Evolutionary conservation across 2,113 vertebrate species (phyloP).

Genomic region (Numida meleagris): DNA sequence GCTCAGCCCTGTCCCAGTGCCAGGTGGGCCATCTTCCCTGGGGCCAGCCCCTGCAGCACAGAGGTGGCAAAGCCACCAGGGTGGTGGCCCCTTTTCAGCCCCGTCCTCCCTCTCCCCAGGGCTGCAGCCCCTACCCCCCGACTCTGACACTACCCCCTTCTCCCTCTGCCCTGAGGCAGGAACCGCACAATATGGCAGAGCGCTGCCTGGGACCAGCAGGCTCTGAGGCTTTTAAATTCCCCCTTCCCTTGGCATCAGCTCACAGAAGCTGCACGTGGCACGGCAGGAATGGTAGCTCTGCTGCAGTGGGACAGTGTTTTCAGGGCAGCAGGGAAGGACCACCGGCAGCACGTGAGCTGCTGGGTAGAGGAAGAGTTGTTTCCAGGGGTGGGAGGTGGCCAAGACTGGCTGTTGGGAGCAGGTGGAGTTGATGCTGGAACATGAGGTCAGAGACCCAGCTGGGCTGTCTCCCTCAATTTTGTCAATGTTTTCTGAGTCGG

Average conservation of each 20-base stretch:
- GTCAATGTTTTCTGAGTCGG: not conserved
- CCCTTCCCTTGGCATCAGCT: not conserved
- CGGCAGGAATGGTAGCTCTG: not conserved
- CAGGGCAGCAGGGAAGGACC: not conserved
- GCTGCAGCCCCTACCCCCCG: not conserved
- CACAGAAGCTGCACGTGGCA: not conserved
- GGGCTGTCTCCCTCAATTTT: not conserved
- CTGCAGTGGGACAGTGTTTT: not conserved
- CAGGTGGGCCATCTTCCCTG: not conserved
- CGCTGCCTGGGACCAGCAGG: not conserved
- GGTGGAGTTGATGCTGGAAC: accelerated
- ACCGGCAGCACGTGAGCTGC: not conserved
- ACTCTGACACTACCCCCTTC: not conserved
- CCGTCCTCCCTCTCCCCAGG: not conserved
- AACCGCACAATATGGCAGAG: not conserved
- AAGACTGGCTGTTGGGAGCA: not conserved
- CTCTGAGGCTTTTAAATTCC: not conserved
- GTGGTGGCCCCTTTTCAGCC: not conserved
- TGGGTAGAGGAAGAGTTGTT: not conserved
- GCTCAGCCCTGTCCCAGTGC: not conserved
- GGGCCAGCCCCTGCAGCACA: not conserved
- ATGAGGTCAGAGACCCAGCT: not conserved
- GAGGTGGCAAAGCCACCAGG: not conserved
- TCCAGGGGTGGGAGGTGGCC: accelerated
- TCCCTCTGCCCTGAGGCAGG: not conserved